Conservation (phyloP, 2,888 invertebrate genomes). For the Clusia tigrina region DNA sequence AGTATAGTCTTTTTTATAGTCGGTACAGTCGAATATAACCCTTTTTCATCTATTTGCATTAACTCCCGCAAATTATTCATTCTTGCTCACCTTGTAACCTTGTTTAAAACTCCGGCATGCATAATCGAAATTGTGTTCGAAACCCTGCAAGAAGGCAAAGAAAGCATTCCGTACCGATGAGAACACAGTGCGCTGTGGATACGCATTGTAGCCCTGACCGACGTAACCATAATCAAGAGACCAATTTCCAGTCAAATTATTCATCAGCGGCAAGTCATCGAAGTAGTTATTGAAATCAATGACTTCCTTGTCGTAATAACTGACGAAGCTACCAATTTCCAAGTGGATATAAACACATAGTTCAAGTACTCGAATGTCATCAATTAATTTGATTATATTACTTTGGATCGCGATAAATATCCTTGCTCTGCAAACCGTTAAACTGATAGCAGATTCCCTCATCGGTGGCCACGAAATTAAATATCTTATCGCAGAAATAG, state of each 20-base stretch:
- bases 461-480: conserved; percentile 59
- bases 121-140: conserved; percentile 72
- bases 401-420: conserved; percentile 55
- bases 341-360: neutral
- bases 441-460: conserved; percentile 63
- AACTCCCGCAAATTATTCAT: neutral
- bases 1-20: no score
- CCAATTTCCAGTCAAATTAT: conserved; percentile 65
- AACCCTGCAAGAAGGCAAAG: conserved; percentile 70
- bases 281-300: conserved; percentile 52
- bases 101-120: conserved; percentile 76
- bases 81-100: conserved; percentile 69
- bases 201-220: conserved; percentile 68
- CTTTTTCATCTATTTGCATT: no score
- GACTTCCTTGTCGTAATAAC: conserved; percentile 48
- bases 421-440: conserved; percentile 54
- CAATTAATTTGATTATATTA: conserved; percentile 20
- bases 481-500: conserved; percentile 57
- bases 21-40: no score
- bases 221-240: conserved; percentile 72
- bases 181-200: conserved; percentile 73
- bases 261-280: conserved; percentile 41
- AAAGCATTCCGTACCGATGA: conserved; percentile 74
- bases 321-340: conserved; percentile 39
- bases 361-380: neutral